phyloP scores from a whole-genome alignment of 2,888 invertebrate species.

The Ernsta delagoae region DNA sequence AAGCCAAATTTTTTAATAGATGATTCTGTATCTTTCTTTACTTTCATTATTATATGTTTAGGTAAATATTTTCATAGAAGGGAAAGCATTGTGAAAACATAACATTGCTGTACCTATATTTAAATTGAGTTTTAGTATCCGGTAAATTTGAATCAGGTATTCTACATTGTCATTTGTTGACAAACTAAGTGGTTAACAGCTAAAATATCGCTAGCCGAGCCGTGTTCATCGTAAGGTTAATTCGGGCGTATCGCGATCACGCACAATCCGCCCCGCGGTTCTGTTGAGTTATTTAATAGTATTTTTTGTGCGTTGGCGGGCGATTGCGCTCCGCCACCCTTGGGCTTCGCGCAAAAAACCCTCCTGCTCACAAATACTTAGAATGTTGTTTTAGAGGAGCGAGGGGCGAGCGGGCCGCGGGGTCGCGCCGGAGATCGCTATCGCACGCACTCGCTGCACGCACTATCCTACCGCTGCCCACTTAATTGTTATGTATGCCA shows the following conservation, averaged over 20 bases:
- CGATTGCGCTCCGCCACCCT: slow-evolving; percentile 81
- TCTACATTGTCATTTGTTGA: slow-evolving; percentile 36
- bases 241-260: slow-evolving; percentile 78
- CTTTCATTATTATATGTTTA: too few relatives aligned
- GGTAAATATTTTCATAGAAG: too few relatives aligned
- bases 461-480: slow-evolving; percentile 78
- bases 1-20: too few relatives aligned
- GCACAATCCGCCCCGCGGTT: slow-evolving; percentile 76
- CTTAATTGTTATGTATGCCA: slow-evolving; percentile 78
- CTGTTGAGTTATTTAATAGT: slow-evolving; percentile 82
- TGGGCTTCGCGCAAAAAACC: slow-evolving; percentile 82
- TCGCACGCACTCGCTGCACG: slow-evolving; percentile 84
- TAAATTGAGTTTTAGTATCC: too few relatives aligned
- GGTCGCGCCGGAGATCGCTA: slow-evolving; percentile 74
- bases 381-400: slow-evolving; percentile 78
- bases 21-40: too few relatives aligned
- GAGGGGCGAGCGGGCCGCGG: slow-evolving; percentile 56
- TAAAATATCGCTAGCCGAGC: slow-evolving; percentile 57
- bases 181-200: slow-evolving; percentile 52
- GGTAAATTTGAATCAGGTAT: neutral
- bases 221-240: slow-evolving; percentile 72
- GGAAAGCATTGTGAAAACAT: too few relatives aligned
- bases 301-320: slow-evolving; percentile 80
- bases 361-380: slow-evolving; percentile 78
- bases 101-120: too few relatives aligned